Conservation (phyloP, 2,888 invertebrate species). For the Leptarthrus brevirostris region DNA sequence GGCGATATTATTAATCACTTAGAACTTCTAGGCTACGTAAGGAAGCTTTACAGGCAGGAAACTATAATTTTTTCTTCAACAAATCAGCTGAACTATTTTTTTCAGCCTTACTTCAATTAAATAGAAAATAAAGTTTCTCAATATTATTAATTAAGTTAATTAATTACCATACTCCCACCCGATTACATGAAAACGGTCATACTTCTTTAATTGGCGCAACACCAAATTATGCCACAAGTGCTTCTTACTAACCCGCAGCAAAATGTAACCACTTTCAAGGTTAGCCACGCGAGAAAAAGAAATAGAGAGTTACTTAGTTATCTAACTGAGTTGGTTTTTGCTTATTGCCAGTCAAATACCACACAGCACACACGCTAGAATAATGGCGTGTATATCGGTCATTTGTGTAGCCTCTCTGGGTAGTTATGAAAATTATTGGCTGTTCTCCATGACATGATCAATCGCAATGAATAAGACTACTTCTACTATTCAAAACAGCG, state of each 20-base stretch:
- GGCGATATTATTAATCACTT: too few species aligned
- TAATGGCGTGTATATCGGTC: background rate
- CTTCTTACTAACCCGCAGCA: background rate
- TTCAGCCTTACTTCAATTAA: too few species aligned
- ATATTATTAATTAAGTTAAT: too few species aligned
- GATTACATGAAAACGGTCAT: background rate
- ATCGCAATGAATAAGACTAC: too few species aligned
- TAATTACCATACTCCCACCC: too few species aligned
- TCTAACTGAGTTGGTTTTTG: background rate
- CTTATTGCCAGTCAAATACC: background rate
- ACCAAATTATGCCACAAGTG: background rate
- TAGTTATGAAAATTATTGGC: background rate
- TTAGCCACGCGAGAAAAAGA: conserved; percentile 6
- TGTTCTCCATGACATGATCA: too few species aligned
- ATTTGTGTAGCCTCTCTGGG: background rate
- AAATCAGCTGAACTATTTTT: too few species aligned
- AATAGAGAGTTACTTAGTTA: background rate
- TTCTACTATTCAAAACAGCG: too few species aligned
- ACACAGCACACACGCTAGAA: background rate
- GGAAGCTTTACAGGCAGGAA: too few species aligned
- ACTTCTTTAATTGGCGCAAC: background rate
- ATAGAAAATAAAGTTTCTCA: too few species aligned
- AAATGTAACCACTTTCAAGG: conserved; percentile 17
- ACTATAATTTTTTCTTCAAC: too few species aligned
- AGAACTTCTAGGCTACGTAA: too few species aligned